phyloP scores from a whole-genome alignment of 1,140 invertebrate species.

The Brachionus asplanchnoidis region DNA sequence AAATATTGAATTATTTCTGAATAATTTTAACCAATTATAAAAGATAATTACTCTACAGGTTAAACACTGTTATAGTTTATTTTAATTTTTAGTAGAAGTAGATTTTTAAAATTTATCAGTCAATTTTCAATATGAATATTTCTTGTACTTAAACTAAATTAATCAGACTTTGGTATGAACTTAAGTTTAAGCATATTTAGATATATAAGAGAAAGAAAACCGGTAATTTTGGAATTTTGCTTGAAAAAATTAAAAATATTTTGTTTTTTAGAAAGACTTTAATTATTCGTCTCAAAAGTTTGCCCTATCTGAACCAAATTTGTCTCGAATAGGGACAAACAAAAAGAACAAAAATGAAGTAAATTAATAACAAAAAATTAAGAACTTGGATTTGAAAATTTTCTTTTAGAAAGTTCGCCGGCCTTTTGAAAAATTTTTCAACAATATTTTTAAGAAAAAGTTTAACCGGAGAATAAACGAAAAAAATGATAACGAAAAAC shows the following conservation, averaged over 20 bases:
- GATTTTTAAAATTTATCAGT: too few species aligned
- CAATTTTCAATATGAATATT: too few species aligned
- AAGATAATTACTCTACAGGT: too few species aligned
- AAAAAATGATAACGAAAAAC: not conserved
- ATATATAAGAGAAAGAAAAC: too few species aligned
- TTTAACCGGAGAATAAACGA: not conserved
- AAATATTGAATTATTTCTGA: too few species aligned
- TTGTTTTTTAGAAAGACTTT: conserved; percentile 10
- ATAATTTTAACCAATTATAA: too few species aligned
- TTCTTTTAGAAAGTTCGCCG: not conserved
- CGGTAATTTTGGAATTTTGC: not conserved
- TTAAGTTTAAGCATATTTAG: too few species aligned
- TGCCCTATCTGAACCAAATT: not conserved
- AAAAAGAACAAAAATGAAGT: conserved; percentile 9
- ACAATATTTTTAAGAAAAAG: conserved; percentile 27
- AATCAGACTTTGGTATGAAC: too few species aligned
- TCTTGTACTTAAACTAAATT: too few species aligned
- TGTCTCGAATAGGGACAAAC: not conserved
- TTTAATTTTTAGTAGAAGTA: too few species aligned
- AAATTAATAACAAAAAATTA: not conserved
- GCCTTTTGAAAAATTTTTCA: conserved; percentile 25
- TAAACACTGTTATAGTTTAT: too few species aligned
- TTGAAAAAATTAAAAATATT: not conserved
- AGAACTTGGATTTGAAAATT: not conserved
- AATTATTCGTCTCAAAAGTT: not conserved